These are phyloP conservation scores for Okamejei kenojei DNA, from an alignment of 2,797 vertebrate species.

Conservation along the genomic window DNA sequence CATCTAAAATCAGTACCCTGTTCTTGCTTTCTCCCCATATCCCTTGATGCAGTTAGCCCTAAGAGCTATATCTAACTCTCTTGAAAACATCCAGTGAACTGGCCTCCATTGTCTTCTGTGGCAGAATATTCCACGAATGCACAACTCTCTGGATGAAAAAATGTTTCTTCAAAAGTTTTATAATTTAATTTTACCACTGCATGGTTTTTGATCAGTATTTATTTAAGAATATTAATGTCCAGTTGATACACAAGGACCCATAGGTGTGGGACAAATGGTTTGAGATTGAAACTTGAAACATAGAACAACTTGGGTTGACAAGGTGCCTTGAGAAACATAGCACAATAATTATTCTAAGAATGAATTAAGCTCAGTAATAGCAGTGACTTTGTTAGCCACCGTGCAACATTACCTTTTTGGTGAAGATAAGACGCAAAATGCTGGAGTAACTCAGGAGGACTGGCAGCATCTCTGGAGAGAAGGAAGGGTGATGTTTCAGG, in stretches of 20 bases:
- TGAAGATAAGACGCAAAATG: conserved; percentile 21
- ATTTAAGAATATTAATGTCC: background rate
- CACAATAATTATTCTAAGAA: background rate
- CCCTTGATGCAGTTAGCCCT: too few relatives aligned
- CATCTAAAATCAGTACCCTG: too few relatives aligned
- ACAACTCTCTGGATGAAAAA: too few relatives aligned
- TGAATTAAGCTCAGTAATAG: conserved; percentile 37
- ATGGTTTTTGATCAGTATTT: background rate
- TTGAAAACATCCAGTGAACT: too few relatives aligned
- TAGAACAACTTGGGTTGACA: background rate
- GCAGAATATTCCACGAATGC: too few relatives aligned
- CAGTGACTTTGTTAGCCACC: conserved; percentile 47
- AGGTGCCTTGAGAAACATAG: background rate
- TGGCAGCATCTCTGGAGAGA: too few relatives aligned
- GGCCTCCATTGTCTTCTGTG: too few relatives aligned
- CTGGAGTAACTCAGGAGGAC: too few relatives aligned
- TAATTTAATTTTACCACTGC: background rate
- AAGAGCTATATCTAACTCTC: too few relatives aligned
- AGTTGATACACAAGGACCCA: background rate
- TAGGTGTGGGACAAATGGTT: background rate
- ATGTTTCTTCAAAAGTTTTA: too few relatives aligned
- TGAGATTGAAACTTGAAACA: background rate
- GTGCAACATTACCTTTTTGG: conserved; percentile 54
- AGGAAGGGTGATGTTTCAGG: too few relatives aligned
- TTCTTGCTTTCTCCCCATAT: too few relatives aligned